These are phyloP conservation scores for Lacerta viridis DNA, from an alignment of 2,797 vertebrate species.

Conservation along the genomic window DNA sequence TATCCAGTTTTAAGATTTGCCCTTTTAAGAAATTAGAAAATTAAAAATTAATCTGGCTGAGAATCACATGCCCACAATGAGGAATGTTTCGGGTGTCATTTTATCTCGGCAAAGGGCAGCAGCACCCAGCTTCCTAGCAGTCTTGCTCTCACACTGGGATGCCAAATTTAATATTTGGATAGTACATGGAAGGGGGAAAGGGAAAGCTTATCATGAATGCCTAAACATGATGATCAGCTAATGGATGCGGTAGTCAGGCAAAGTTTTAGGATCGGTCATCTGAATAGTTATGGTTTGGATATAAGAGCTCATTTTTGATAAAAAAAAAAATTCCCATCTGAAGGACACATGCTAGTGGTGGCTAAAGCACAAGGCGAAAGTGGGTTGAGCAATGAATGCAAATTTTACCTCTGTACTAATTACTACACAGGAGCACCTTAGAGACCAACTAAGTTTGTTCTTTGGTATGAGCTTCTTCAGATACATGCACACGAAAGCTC, in stretches of 20 bases:
- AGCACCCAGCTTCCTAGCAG: not conserved
- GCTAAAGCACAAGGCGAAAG: too few relatives aligned
- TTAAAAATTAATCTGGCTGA: constrained; percentile 77
- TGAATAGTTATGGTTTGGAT: constrained; percentile 13
- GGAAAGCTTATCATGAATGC: constrained; percentile 49
- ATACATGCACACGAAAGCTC: too few relatives aligned
- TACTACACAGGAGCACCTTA: too few relatives aligned
- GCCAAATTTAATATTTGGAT: constrained; percentile 65
- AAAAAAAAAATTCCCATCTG: not conserved
- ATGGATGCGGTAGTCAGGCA: constrained; percentile 35
- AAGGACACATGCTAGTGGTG: too few relatives aligned
- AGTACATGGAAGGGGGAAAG: constrained; percentile 53
- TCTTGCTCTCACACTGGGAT: constrained; percentile 2
- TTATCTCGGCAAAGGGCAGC: constrained; percentile 46
- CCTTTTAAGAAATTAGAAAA: constrained; percentile 74
- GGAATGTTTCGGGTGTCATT: constrained; percentile 64
- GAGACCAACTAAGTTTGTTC: too few relatives aligned
- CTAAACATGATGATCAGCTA: constrained; percentile 40
- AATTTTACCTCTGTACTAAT: too few relatives aligned
- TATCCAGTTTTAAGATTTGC: constrained; percentile 66
- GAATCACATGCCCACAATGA: constrained; percentile 45
- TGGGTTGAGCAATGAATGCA: too few relatives aligned
- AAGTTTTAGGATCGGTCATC: constrained; percentile 18
- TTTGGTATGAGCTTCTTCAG: too few relatives aligned
- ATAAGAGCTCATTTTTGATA: not conserved